Evolutionary conservation across 2,888 invertebrate species (phyloP), one percentile per base, ranked within the genome.

Genomic region (Cantharis rufa): DNA sequence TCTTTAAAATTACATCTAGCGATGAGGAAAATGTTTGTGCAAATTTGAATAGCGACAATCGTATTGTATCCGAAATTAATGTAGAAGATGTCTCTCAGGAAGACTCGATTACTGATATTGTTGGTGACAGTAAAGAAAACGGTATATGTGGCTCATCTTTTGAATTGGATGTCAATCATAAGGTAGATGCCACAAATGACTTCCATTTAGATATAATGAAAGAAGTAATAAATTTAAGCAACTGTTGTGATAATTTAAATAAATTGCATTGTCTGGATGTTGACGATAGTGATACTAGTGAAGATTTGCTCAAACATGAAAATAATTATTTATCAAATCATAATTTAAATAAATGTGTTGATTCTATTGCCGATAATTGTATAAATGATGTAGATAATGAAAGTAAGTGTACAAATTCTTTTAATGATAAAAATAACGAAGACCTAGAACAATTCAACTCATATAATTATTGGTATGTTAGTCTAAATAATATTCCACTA

Each of bases 401-500:
- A 18, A 73, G 48, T 72, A 70, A 69, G 61, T 62, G 64, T 76
- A 27, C 16, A 16, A 71, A 73, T 15, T 48, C 10, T 28, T 3
- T n/a, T 62, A 68, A 70, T 77, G 80, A 78, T 79, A 74, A 81
- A 78, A 83, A 84, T 72, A 86, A 71, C 79, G 79, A 76, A 85
- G 72, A 88, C 82, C 86, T 88, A 79, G 87, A 88, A 78, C 86
- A 89, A 81, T 91, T 88, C 84, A 91, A 90, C 87, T 88, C 89
- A 69, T 90, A 90, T 85, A 89, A 90, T 83, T 91, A 90, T 86
- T 91, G 91, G 88, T 89, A 90, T 82, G 88, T 90, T 83, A 88
- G 88, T 81, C n/a, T 48, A 48, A 90, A 90, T 11, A 89, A 89
- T 72, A 85, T 89, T 82, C 89, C 89, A 13, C 83, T 90, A 78